Evolutionary conservation across 1,140 invertebrate species (phyloP).

Genomic region (Conus betulinus): DNA sequence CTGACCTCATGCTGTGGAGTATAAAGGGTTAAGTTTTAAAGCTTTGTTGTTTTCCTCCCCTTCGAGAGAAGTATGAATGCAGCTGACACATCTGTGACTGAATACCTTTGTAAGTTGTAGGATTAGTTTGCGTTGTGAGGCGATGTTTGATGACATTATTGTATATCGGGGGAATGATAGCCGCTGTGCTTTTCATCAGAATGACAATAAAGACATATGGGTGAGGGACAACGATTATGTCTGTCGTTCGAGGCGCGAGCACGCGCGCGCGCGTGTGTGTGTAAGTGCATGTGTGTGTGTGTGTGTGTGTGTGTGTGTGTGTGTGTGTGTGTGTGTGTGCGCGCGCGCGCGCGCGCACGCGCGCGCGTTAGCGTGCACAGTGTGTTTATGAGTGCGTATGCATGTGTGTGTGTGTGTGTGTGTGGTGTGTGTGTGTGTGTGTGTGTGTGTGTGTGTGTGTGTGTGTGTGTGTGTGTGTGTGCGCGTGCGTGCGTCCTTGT

Average conservation of each 20-base stretch:
- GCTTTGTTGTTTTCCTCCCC: too few relatives aligned
- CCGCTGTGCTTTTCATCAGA: too few relatives aligned
- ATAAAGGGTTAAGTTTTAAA: too few relatives aligned
- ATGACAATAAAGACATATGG: too few relatives aligned
- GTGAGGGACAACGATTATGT: background rate
- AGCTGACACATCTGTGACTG: too few relatives aligned
- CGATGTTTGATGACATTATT: too few relatives aligned
- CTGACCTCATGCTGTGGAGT: too few relatives aligned
- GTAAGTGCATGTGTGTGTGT: background rate
- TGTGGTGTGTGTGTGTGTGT: constrained; percentile 54
- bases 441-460: constrained; percentile 51
- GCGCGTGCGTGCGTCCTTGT: constrained; percentile 36
- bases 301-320: background rate
- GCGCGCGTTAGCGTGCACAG: too few relatives aligned
- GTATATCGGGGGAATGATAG: too few relatives aligned
- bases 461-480: constrained; percentile 48
- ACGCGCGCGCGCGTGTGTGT: background rate
- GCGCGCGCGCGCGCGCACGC: background rate
- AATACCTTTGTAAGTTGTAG: too few relatives aligned
- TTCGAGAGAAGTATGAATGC: too few relatives aligned
- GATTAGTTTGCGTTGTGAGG: too few relatives aligned
- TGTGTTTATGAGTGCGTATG: background rate
- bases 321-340: background rate
- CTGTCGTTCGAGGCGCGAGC: background rate
- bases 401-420: constrained; percentile 35